Conservation (phyloP, 2,797 vertebrate genomes). For the Pseudochaenichthys georgianus region DNA sequence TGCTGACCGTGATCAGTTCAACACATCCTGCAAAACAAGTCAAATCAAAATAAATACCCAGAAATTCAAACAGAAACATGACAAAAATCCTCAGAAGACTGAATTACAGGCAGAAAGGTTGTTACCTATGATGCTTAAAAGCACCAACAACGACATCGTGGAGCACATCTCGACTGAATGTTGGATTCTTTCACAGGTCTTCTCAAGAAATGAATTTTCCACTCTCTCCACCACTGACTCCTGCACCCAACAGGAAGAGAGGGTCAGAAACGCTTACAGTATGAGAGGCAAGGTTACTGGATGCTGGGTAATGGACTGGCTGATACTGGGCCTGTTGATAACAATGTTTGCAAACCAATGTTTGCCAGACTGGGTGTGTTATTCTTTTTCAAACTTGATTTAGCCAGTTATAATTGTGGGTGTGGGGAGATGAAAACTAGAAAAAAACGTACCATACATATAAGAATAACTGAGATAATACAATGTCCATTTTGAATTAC, state of each 20-base stretch:
- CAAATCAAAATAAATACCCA: not conserved
- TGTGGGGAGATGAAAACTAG: not conserved
- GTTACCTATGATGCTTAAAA: conserved; percentile 72
- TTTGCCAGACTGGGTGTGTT: conserved; percentile 74
- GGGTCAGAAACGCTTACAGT: not conserved
- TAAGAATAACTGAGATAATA: not conserved
- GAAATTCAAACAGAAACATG: not conserved
- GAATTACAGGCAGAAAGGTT: not conserved
- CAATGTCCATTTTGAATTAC: not conserved
- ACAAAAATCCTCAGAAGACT: not conserved
- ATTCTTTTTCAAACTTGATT: conserved; percentile 6
- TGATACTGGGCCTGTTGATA: conserved; percentile 63
- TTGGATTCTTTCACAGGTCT: not conserved
- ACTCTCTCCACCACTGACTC: conserved; percentile 3
- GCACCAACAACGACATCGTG: conserved; percentile 38
- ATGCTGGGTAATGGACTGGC: conserved; percentile 34
- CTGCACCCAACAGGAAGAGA: conserved; percentile 28
- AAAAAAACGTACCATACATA: not conserved
- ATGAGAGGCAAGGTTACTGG: conserved; percentile 44
- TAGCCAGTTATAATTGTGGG: conserved; percentile 7
- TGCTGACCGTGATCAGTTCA: conserved; percentile 64
- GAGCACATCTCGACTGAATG: conserved; percentile 61
- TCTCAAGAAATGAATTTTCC: not conserved
- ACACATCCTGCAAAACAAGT: conserved; percentile 56
- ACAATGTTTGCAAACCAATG: conserved; percentile 71